Evolutionary conservation across 2,113 vertebrate species (phyloP).

Genomic region (Tachycineta bicolor): DNA sequence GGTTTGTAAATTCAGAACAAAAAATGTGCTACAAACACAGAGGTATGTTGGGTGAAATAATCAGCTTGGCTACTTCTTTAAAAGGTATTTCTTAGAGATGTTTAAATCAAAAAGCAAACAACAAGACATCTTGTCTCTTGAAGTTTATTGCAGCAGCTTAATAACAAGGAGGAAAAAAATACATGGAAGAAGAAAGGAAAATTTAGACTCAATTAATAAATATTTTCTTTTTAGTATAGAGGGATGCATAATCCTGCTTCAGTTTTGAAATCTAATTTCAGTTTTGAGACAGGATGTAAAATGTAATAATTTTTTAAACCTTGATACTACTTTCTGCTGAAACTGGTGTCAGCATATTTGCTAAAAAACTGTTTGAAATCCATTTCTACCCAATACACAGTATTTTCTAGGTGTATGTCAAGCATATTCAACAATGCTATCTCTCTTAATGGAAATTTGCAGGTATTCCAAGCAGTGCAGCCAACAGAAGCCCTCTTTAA

Average conservation of each 20-base stretch:
- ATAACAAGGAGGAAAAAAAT: neutral
- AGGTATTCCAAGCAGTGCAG: neutral
- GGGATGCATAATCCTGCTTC: neutral
- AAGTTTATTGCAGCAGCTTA: neutral
- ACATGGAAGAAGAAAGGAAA: neutral
- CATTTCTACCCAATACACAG: neutral
- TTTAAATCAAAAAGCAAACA: constrained; percentile 1
- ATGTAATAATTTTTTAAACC: neutral
- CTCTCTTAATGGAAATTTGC: neutral
- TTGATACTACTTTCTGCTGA: neutral
- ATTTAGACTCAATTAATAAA: neutral
- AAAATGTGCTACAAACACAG: neutral
- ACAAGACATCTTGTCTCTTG: neutral
- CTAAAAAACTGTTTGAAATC: neutral
- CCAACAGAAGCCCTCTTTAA: neutral
- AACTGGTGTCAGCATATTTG: neutral
- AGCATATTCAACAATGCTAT: neutral
- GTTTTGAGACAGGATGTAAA: neutral
- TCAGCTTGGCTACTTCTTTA: neutral
- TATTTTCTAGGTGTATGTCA: neutral
- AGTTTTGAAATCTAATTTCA: neutral
- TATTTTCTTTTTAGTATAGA: neutral
- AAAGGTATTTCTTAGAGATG: neutral
- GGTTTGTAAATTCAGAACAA: neutral
- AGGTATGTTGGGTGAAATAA: neutral